Evolutionary conservation across 2,888 invertebrate species (phyloP), one percentile per base, ranked within the genome.

Genomic region (Dasypolia templi): DNA sequence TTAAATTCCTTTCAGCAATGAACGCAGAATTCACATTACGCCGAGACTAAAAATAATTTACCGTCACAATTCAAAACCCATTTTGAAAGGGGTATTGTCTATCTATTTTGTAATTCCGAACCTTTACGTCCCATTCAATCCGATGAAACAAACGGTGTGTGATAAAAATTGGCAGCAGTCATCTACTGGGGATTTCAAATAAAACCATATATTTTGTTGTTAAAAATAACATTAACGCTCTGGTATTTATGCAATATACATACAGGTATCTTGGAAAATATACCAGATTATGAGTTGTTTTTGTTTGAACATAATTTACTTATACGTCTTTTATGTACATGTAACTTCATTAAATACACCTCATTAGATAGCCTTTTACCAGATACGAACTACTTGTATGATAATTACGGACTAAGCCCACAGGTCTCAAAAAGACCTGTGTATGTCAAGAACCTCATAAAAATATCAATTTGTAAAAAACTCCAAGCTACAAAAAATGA

Each of bases 121-220:
- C 63, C 74, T 51, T 79, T 67, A n/a, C 44, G 56, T 65, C 70
- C 63, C 22, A 79, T 75, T 44, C 26, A 61, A 53, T 26, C 26
- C n/a, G 32, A 62, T 69, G 42, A 75, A 83, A 82, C 63, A 84
- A 81, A 84, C 71, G 44, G 65, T 74, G 62, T 63, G 67, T 72
- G 81, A 85, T 81, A 77, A 75, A 84, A 81, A 83, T 73, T 82
- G 74, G 78, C 76, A 72, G 58, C 74, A 75, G 22, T 73, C 46
- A 70, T 78, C 72, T 75, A 55, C 46, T 11, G 11, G n/a, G 49
- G 46, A 72, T 32, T 77, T 79, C 58, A 77, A 74, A 83, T 75
- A 42, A 68, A 51, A 73, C 68, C n/a, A 64, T 56, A 75, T 35
- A 19, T 61, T 42, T 46, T 74, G 58, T 56, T 67, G 26, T 74